Conservation (phyloP, 1,140 invertebrate genomes). For the Drosophila grimshawi region DNA sequence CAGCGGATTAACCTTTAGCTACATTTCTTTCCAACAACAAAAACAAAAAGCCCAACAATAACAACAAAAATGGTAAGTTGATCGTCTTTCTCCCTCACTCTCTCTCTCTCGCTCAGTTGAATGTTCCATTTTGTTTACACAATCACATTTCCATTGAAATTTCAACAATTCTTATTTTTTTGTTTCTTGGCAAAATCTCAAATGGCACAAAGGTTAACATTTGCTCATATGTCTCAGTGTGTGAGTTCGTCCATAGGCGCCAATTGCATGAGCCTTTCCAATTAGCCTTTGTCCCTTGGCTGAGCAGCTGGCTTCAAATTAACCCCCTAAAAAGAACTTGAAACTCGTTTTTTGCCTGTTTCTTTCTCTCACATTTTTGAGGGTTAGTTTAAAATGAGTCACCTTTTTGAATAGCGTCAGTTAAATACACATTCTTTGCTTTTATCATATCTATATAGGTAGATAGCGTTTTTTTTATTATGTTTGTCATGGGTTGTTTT, state of each 20-base stretch:
- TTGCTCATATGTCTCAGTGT: slow-evolving; percentile 41
- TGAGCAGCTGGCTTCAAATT: slow-evolving; percentile 19
- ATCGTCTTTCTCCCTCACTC: slow-evolving; percentile 1
- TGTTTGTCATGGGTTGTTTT: neutral
- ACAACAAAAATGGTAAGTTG: slow-evolving; percentile 78
- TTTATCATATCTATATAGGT: slow-evolving; percentile 13
- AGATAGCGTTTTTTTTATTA: slow-evolving; percentile 11
- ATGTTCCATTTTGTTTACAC: slow-evolving; percentile 20
- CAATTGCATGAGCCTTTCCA: slow-evolving; percentile 10
- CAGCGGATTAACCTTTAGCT: slow-evolving; percentile 80
- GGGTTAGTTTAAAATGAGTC: slow-evolving; percentile 21
- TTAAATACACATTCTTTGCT: neutral
- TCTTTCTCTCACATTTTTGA: neutral
- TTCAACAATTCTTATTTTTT: slow-evolving; percentile 52
- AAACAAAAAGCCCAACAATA: slow-evolving; percentile 53
- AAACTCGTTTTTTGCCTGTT: slow-evolving; percentile 19
- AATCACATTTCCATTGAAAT: slow-evolving; percentile 66
- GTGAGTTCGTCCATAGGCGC: neutral
- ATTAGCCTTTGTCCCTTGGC: slow-evolving; percentile 4
- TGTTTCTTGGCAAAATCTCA: slow-evolving; percentile 36
- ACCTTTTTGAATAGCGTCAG: neutral
- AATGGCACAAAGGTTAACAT: slow-evolving; percentile 27
- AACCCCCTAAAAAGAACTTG: neutral
- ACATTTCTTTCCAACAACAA: slow-evolving; percentile 68
- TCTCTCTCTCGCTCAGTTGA: neutral